Base-by-base conservation (phyloP, 2,113 vertebrate genomes). In the Cyprinodon tularosa region DNA sequence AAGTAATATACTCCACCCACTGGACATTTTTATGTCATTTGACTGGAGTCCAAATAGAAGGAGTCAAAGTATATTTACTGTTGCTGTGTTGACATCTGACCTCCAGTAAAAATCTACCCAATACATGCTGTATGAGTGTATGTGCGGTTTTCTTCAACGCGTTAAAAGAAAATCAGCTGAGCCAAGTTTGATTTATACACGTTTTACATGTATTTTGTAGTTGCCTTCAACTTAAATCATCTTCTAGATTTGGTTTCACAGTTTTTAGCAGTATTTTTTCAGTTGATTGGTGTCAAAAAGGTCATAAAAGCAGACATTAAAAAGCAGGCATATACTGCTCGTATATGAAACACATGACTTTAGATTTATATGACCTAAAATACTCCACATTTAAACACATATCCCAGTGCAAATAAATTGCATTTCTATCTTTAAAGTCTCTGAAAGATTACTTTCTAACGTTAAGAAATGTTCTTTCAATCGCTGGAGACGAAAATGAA, bases 381-480 rank as follows among this genome's bases (percentile, higher is more conserved):
- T 1, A 48, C 66, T 39, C 73, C 22, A 39, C 72, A 65, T 84
- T 4, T 47, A 29, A 29, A 59, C 37, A 69, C 63, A 66, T 57
- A 72, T 36, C 80, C 84, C 12, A 59, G 76, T 71, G 85, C 74
- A 68, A 62, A 80, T 67, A 84, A 86, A 86, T 37, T 69, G 38
- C 71, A 73, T 5, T 60, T 80, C 82, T 84, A 72, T 86, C 73
- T 84, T 71, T 76, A 68, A n/a, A 62, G 68, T 75, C 44, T 45
- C 66, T 85, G 84, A 45, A 78, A 81, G 71, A 89, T 88, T 85
- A 78, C 84, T 45, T 78, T 91, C 73, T 74, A 2, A 83, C 80
- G 71, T 89, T 89, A 76, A 82, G 80, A 74, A 74, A 77, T 48
- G 48, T 75, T 79, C 75, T 86, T 90, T 89, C 78, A 83, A 86